Conservation (phyloP, 1,140 invertebrate genomes). For the Caenorhabditis elegans region WBcel235 BX284606.5:2713001-2713500, state of each 20-base stretch:
- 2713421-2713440: not conserved
- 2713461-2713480: constrained; percentile 11
- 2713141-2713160: not conserved
- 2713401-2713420: constrained; percentile 21
- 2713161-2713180: constrained; percentile 20
- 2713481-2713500: no score
- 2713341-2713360: constrained; percentile 45
- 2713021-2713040: constrained; percentile 35
- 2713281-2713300: constrained; percentile 25
- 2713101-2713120: not conserved
- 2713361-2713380: constrained; percentile 38
- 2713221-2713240: not conserved
- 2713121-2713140: not conserved
- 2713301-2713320: constrained; percentile 32
- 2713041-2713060: constrained; percentile 42
- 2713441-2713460: not conserved
- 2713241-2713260: not conserved
- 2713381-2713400: constrained; percentile 45
- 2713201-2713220: not conserved
- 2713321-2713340: constrained; percentile 14
- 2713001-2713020: constrained; percentile 23
- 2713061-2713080: constrained; percentile 44
- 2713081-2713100: not conserved
- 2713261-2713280: not conserved
- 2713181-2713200: constrained; percentile 6